Percentiles rank a stretch among this genome's conserved stretches.
phyloP scores from a whole-genome alignment of 2,113 vertebrate genomes.

The Oreochromis niloticus region DNA sequence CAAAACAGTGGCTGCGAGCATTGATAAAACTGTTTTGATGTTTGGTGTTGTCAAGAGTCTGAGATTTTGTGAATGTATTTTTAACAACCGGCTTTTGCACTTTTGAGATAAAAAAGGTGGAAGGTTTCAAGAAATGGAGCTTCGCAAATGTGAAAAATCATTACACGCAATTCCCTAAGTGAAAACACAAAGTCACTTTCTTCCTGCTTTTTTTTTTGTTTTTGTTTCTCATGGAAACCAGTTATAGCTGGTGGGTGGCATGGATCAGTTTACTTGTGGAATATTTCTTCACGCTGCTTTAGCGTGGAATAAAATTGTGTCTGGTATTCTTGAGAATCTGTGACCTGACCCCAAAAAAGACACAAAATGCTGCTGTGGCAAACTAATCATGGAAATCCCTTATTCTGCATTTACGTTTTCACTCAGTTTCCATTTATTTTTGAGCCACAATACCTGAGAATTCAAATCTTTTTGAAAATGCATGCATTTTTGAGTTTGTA shows the following conservation, averaged over 20 bases:
- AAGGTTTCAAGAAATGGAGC: neutral
- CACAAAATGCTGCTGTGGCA: neutral
- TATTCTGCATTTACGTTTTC: neutral
- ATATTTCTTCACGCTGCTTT: neutral
- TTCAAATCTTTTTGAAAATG: neutral
- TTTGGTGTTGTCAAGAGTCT: neutral
- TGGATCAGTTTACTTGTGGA: neutral
- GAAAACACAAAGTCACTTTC: neutral
- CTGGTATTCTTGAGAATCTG: neutral
- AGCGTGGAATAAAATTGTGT: neutral
- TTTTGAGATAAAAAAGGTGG: neutral
- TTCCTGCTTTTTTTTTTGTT: accelerated
- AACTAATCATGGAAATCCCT: neutral
- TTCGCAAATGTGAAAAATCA: neutral
- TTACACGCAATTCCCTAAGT: neutral
- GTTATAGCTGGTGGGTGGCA: neutral
- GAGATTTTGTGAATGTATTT: neutral
- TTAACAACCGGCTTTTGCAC: neutral
- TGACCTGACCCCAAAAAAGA: neutral
- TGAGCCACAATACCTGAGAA: neutral
- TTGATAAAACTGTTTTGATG: neutral
- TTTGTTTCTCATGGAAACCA: neutral
- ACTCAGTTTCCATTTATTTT: neutral
- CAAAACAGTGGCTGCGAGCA: neutral
- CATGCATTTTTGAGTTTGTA: neutral